These are phyloP conservation scores for Zaprionus inermis DNA, from an alignment of 1,140 invertebrate genomes.

Conservation along the genomic window DNA sequence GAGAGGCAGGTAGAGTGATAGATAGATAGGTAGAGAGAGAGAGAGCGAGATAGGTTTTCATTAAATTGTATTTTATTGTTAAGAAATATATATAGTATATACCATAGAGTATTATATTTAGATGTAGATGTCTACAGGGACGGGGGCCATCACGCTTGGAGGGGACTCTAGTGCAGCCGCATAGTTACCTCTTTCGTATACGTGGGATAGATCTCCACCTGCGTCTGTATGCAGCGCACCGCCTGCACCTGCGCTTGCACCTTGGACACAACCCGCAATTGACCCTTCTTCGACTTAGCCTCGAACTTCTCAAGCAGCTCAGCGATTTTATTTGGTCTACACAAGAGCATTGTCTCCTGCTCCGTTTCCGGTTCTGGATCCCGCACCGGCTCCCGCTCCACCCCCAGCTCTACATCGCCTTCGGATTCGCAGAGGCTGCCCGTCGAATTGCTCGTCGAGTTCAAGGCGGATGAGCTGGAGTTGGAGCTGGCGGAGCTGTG, in stretches of 20 bases:
- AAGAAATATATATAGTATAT: constrained; percentile 23
- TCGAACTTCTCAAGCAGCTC: constrained; percentile 74
- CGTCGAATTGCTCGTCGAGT: constrained; percentile 62
- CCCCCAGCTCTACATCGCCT: constrained; percentile 4
- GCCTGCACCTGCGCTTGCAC: constrained; percentile 73
- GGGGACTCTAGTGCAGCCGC: constrained; percentile 62
- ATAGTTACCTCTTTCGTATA: constrained; percentile 84
- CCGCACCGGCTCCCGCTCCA: not conserved
- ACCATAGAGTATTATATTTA: constrained; percentile 7
- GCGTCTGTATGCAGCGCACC: constrained; percentile 77
- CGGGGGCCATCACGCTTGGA: constrained; percentile 34
- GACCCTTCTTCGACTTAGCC: constrained; percentile 38
- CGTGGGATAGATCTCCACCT: constrained; percentile 80
- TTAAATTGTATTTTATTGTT: constrained; percentile 47
- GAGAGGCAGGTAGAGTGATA: not conserved
- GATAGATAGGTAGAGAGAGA: not conserved
- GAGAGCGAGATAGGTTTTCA: constrained; percentile 24
- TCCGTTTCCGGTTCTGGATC: constrained; percentile 6
- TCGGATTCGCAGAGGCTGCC: constrained; percentile 73
- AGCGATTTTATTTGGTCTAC: constrained; percentile 39
- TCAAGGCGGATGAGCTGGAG: constrained; percentile 47
- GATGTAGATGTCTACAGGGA: constrained; percentile 13
- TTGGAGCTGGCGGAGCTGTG: not conserved
- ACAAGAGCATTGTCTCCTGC: constrained; percentile 54
- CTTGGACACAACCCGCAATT: constrained; percentile 48